phyloP scores from a whole-genome alignment of 2,888 invertebrate species.

The Ectemnius continuus region DNA sequence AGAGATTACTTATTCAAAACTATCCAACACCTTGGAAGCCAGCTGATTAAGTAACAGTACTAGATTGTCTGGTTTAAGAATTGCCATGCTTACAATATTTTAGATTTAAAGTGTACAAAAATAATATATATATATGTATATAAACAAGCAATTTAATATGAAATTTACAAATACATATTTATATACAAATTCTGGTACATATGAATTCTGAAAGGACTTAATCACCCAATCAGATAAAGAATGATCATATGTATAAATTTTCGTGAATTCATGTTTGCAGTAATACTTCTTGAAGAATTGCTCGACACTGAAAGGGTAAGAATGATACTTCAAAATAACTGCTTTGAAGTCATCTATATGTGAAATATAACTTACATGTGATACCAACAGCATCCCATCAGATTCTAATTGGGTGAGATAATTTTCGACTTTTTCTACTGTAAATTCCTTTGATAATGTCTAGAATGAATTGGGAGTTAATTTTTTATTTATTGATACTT shows the following conservation, averaged over 20 bases:
- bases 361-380: slow-evolving; percentile 54
- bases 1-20: slow-evolving; percentile 86
- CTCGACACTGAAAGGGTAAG: slow-evolving; percentile 55
- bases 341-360: background rate
- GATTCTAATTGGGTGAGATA: slow-evolving; percentile 51
- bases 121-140: background rate
- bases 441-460: too few species aligned
- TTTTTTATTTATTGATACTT: background rate
- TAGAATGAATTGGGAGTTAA: slow-evolving; percentile 10
- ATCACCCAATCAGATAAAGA: too few species aligned
- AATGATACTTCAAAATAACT: background rate
- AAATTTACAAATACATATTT: slow-evolving; percentile 8
- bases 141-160: background rate
- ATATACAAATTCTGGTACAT: background rate
- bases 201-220: too few species aligned
- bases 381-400: slow-evolving; percentile 63
- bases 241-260: background rate
- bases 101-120: slow-evolving; percentile 5
- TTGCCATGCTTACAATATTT: background rate
- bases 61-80: slow-evolving; percentile 15
- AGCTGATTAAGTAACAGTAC: slow-evolving; percentile 52
- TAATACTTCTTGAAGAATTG: slow-evolving; percentile 41
- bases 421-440: slow-evolving; percentile 40
- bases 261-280: background rate
- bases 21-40: slow-evolving; percentile 81